These are phyloP conservation scores for Orchesella flavescens DNA, from an alignment of 2,888 invertebrate species.

Conservation along the genomic window DNA sequence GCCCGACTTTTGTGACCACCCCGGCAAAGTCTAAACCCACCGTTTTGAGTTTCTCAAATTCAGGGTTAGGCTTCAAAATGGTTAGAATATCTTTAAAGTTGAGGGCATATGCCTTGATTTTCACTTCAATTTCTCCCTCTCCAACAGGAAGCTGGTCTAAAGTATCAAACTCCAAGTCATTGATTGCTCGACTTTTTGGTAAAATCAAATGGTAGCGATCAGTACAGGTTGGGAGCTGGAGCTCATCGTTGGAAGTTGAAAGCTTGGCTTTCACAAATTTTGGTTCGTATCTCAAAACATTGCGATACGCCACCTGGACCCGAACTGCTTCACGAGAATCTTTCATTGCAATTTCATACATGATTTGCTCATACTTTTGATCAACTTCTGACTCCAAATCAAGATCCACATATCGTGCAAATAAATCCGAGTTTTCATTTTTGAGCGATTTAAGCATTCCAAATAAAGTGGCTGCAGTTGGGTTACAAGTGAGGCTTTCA, in stretches of 20 bases:
- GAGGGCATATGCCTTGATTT: conserved; percentile 27
- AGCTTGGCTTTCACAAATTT: conserved; percentile 16
- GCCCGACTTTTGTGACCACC: conserved; percentile 39
- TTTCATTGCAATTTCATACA: conserved; percentile 33
- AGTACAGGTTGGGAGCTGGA: background rate
- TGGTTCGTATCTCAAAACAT: conserved; percentile 22
- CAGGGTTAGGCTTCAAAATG: conserved; percentile 40
- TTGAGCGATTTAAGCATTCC: conserved; percentile 30
- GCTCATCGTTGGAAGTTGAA: background rate
- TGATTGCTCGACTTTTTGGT: conserved; percentile 17
- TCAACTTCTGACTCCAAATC: background rate
- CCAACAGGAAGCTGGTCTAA: background rate
- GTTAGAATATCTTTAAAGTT: conserved; percentile 46
- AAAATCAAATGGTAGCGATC: conserved; percentile 28
- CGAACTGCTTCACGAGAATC: background rate
- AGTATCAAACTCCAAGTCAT: conserved; percentile 22
- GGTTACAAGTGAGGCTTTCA: background rate
- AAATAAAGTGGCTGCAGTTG: conserved; percentile 24
- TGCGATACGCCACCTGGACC: conserved; percentile 17
- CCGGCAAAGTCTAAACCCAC: conserved; percentile 53
- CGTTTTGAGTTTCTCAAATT: conserved; percentile 27
- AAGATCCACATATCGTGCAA: conserved; percentile 20
- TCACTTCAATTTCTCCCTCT: conserved; percentile 28
- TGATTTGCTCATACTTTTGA: background rate
- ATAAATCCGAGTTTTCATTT: conserved; percentile 25